Percentiles rank a stretch among this genome's conserved stretches.
phyloP scores from a whole-genome alignment of 2,113 vertebrate genomes.

The Oryzias melastigma region DNA sequence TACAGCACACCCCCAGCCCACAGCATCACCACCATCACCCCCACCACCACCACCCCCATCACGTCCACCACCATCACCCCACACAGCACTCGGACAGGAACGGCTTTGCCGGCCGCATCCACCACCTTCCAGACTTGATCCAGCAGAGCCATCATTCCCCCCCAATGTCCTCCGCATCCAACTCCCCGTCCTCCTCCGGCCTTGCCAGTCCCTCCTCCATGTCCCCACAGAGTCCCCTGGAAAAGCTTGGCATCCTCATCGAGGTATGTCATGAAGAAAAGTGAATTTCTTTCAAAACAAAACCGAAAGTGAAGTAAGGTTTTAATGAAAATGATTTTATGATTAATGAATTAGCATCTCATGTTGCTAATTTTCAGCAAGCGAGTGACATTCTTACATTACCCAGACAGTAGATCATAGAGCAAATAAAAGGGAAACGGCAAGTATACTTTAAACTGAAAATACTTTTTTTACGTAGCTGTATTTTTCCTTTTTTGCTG shows the following conservation, averaged over 20 bases:
- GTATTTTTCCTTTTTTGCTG: slow-evolving; percentile 15
- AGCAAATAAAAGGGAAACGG: slow-evolving; percentile 36
- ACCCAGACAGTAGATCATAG: slow-evolving; percentile 45
- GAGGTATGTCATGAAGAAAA: slow-evolving; percentile 87
- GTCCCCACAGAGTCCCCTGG: slow-evolving; percentile 97
- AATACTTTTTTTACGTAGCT: not conserved
- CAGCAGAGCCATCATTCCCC: slow-evolving; percentile 99
- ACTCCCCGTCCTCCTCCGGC: slow-evolving; percentile 95
- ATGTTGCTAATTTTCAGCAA: slow-evolving; percentile 36
- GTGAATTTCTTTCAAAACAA: not conserved
- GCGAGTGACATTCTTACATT: slow-evolving; percentile 41
- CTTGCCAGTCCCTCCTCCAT: slow-evolving; percentile 92
- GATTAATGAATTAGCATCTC: slow-evolving; percentile 4
- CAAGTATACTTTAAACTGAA: slow-evolving; percentile 50
- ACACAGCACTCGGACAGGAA: slow-evolving; percentile 89
- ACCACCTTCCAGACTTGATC: slow-evolving; percentile 99
- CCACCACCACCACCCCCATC: slow-evolving; percentile 29
- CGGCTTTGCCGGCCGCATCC: slow-evolving; percentile 95
- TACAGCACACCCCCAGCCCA: slow-evolving; percentile 63
- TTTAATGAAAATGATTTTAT: not conserved
- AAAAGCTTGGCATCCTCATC: slow-evolving; percentile 88
- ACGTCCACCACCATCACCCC: slow-evolving; percentile 44
- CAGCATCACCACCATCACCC: slow-evolving; percentile 59
- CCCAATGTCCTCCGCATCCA: slow-evolving; percentile 80
- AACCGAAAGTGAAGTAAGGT: not conserved